phyloP scores from a whole-genome alignment of 2,797 vertebrate genomes.

The Lindbergichthys nudifrons region DNA sequence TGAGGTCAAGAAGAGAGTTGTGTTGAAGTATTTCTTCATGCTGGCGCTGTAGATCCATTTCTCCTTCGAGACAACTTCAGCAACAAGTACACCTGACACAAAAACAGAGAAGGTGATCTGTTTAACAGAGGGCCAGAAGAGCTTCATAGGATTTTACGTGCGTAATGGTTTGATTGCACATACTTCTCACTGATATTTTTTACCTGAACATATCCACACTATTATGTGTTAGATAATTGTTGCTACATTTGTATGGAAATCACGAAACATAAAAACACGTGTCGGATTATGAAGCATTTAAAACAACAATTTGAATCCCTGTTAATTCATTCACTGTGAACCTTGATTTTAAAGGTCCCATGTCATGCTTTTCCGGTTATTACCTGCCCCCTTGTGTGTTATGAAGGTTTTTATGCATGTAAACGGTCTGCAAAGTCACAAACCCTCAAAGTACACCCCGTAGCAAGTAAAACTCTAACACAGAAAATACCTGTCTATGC shows the following conservation, averaged over 20 bases:
- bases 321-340: too few species aligned
- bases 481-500: too few species aligned
- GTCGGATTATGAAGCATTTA: too few species aligned
- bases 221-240: neutral
- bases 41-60: conserved; percentile 87
- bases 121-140: neutral
- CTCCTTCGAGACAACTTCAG: conserved; percentile 84
- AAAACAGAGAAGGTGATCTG: conserved; percentile 1
- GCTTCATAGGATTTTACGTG: neutral
- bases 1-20: conserved; percentile 87
- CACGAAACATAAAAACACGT: too few species aligned
- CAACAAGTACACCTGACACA: conserved; percentile 88
- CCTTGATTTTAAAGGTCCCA: too few species aligned
- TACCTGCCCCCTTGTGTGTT: too few species aligned
- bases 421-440: too few species aligned
- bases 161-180: neutral
- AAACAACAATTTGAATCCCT: too few species aligned
- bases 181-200: neutral
- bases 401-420: too few species aligned
- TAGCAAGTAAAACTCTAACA: too few species aligned
- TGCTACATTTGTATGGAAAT: neutral
- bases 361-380: too few species aligned
- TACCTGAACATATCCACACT: neutral
- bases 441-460: too few species aligned
- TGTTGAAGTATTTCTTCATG: conserved; percentile 83